phyloP scores from a whole-genome alignment of 2,797 vertebrate species.

The Balearica regulorum region DNA sequence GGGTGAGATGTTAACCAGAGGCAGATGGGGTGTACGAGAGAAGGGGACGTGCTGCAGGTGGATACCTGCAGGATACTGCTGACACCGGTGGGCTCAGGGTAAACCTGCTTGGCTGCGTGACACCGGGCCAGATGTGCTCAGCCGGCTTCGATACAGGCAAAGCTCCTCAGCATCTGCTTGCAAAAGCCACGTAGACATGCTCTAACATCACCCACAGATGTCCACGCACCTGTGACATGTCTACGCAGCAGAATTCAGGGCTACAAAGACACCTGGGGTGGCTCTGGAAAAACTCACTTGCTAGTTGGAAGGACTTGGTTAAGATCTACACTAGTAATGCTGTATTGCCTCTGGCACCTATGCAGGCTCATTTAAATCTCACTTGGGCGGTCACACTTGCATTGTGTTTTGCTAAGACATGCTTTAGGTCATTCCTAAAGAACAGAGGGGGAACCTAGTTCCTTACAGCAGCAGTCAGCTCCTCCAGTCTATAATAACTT shows the following conservation, averaged over 20 bases:
- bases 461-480: neutral
- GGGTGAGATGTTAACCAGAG: neutral
- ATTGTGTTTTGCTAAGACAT: neutral
- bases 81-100: neutral
- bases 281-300: neutral
- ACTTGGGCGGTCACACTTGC: neutral
- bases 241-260: neutral
- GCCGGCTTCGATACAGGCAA: neutral
- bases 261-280: neutral
- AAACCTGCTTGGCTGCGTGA: neutral
- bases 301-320: neutral
- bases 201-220: neutral
- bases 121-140: neutral
- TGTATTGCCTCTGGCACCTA: neutral
- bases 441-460: neutral
- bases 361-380: neutral
- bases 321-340: neutral
- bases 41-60: rapidly evolving
- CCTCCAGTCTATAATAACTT: neutral
- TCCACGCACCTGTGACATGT: neutral
- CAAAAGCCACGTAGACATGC: neutral
- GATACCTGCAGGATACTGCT: neutral
- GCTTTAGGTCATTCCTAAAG: neutral
- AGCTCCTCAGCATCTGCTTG: neutral
- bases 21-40: neutral